Conservation (phyloP, 2,888 invertebrate species). For the Octonoba sinensis region DNA sequence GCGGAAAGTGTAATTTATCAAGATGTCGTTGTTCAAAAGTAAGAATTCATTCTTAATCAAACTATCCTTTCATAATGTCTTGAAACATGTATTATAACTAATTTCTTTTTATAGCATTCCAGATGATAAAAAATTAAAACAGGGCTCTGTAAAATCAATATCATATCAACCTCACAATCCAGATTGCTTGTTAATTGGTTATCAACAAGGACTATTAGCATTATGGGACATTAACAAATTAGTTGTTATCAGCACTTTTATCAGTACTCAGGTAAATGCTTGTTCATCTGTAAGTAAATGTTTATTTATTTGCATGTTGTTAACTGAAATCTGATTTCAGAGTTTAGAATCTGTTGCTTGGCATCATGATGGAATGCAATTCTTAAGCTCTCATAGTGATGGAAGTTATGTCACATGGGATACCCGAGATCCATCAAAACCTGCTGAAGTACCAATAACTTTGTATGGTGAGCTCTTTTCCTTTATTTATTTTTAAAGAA, state of each 20-base stretch:
- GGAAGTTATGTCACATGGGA: constrained; percentile 85
- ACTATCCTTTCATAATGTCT: neutral
- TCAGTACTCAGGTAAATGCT: constrained; percentile 66
- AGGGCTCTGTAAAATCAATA: constrained; percentile 93
- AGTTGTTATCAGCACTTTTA: constrained; percentile 71
- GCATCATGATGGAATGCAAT: constrained; percentile 79
- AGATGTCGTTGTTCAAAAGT: constrained; percentile 97
- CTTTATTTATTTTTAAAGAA: neutral
- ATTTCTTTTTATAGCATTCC: constrained; percentile 79
- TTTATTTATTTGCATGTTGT: neutral
- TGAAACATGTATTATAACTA: neutral
- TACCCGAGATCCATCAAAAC: constrained; percentile 65
- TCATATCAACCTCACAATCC: constrained; percentile 87
- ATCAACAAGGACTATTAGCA: constrained; percentile 92
- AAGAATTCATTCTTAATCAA: constrained; percentile 72
- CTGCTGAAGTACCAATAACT: constrained; percentile 58
- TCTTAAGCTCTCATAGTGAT: constrained; percentile 96
- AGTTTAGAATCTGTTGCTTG: constrained; percentile 84
- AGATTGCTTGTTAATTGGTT: constrained; percentile 88
- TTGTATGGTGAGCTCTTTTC: constrained; percentile 35
- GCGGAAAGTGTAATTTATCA: constrained; percentile 94
- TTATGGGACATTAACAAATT: constrained; percentile 83
- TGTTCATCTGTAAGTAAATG: neutral
- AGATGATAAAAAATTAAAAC: constrained; percentile 93
- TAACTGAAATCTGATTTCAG: constrained; percentile 6